Conservation (phyloP, 2,797 vertebrate genomes). For the Pristis pectinata region DNA sequence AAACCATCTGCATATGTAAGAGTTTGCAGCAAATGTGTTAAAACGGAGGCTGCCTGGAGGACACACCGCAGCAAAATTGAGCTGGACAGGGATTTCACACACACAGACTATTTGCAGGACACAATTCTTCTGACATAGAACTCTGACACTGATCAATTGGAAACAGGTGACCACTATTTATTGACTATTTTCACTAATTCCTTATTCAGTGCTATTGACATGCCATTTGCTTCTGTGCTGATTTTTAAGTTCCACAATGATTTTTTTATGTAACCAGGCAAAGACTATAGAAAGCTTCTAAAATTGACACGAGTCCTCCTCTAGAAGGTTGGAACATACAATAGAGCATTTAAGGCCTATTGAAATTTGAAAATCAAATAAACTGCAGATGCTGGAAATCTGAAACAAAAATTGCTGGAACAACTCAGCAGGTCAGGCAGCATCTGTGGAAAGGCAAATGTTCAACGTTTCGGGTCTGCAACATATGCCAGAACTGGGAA, state of each 20-base stretch:
- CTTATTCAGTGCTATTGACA: neutral
- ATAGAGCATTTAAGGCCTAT: neutral
- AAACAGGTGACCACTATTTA: neutral
- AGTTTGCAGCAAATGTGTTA: neutral
- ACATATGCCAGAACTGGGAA: too few species aligned
- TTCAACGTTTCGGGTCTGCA: too few species aligned
- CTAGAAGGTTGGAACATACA: neutral
- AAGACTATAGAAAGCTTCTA: neutral
- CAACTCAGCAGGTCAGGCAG: too few species aligned
- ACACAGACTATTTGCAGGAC: neutral
- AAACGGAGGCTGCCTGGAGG: neutral
- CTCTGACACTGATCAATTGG: too few species aligned
- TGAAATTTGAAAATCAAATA: neutral
- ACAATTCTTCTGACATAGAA: neutral
- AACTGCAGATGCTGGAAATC: too few species aligned
- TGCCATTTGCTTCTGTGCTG: neutral
- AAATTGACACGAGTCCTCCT: neutral
- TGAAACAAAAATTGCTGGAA: too few species aligned
- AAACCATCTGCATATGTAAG: slow-evolving; percentile 21
- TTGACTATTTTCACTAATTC: neutral
- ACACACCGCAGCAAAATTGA: neutral
- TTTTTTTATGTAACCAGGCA: neutral
- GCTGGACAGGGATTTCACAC: neutral
- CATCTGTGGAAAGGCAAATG: too few species aligned
- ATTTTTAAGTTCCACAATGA: neutral